phyloP scores from a whole-genome alignment of 2,797 vertebrate species.

The Melanotaenia trifasciata region DNA sequence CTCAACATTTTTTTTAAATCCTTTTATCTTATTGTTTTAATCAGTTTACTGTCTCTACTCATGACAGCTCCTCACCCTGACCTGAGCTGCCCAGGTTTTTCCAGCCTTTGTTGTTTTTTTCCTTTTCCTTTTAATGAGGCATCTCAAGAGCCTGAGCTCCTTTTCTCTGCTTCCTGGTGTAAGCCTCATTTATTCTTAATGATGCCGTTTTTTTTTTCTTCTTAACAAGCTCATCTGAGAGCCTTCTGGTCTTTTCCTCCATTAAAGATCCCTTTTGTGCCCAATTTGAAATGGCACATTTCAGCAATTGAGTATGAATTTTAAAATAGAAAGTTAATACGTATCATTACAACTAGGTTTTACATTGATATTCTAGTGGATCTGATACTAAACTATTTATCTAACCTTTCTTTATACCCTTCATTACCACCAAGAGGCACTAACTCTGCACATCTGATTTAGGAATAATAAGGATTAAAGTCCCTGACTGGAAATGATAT shows the following conservation, averaged over 20 bases:
- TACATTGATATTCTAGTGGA: not conserved
- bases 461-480: not conserved
- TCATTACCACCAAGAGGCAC: too few species aligned
- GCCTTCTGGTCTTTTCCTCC: slow-evolving; percentile 8
- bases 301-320: not conserved
- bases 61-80: not conserved
- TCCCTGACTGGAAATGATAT: slow-evolving; percentile 3
- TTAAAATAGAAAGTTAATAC: slow-evolving; percentile 30
- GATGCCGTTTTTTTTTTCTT: slow-evolving; percentile 27
- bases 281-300: slow-evolving; percentile 5
- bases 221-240: slow-evolving; percentile 17
- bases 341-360: not conserved
- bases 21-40: too few species aligned
- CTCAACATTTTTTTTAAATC: not conserved
- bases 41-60: too few species aligned
- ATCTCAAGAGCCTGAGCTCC: slow-evolving; percentile 23
- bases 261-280: slow-evolving; percentile 26
- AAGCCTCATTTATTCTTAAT: slow-evolving; percentile 49
- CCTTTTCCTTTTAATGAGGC: slow-evolving; percentile 28
- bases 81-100: not conserved
- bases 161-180: slow-evolving; percentile 14
- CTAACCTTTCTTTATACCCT: too few species aligned
- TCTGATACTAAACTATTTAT: too few species aligned
- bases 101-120: not conserved
- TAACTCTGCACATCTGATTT: too few species aligned